These are phyloP conservation scores for Pterocles burchelli DNA, from an alignment of 2,113 vertebrate genomes.

Conservation along the genomic window DNA sequence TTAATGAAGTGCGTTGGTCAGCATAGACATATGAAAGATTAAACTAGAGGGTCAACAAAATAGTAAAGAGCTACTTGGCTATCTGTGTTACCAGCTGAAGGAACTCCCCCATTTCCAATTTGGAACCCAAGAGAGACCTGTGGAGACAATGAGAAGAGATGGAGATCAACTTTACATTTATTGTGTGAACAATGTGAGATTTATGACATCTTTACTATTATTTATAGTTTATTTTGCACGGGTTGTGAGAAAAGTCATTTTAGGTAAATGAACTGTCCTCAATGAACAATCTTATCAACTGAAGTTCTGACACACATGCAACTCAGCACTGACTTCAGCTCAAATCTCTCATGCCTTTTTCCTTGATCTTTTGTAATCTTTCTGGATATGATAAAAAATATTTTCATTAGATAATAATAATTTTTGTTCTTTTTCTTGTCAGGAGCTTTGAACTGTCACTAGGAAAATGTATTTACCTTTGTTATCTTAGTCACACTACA, in stretches of 20 bases:
- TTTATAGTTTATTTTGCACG: not conserved
- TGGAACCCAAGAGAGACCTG: not conserved
- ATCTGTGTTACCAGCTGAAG: not conserved
- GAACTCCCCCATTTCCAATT: not conserved
- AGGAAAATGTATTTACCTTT: not conserved
- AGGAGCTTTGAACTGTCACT: not conserved
- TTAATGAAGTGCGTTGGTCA: not conserved
- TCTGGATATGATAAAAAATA: not conserved
- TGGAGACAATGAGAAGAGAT: not conserved
- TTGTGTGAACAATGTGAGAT: not conserved
- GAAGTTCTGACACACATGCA: not conserved
- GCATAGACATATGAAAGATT: not conserved
- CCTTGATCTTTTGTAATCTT: not conserved
- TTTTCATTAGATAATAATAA: not conserved
- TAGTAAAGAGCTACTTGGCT: not conserved
- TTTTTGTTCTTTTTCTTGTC: not conserved
- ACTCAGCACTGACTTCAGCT: not conserved
- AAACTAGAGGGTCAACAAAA: not conserved
- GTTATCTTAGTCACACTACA: not conserved
- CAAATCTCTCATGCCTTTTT: not conserved
- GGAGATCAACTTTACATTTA: not conserved
- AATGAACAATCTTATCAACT: not conserved
- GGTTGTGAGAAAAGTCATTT: not conserved
- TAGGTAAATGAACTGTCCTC: not conserved
- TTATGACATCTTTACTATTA: not conserved